Percentiles rank a stretch among this genome's conserved stretches.
Conservation (phyloP, 2,113 vertebrate species). For the Pseudopipra pipra region DNA sequence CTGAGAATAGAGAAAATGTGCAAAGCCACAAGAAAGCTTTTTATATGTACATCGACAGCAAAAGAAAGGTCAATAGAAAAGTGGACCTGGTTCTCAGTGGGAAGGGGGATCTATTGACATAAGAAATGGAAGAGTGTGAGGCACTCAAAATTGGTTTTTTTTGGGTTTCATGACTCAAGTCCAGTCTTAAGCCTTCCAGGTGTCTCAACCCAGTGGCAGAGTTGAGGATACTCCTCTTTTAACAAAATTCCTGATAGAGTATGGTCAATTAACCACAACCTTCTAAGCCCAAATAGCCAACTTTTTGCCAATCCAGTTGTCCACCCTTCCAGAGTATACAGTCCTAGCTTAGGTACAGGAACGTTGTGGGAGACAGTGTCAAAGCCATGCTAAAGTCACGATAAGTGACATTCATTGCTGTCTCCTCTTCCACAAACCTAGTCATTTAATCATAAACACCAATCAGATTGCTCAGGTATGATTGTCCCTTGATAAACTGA, state of each 20-base stretch:
- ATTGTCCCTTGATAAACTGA: not conserved
- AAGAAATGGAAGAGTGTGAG: not conserved
- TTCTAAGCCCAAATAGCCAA: not conserved
- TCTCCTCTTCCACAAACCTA: not conserved
- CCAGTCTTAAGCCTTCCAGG: not conserved
- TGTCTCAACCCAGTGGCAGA: not conserved
- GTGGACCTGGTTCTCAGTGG: not conserved
- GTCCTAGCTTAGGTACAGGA: not conserved
- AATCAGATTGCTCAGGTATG: not conserved
- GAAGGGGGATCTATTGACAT: not conserved
- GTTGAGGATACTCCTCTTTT: not conserved
- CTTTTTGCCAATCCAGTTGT: not conserved
- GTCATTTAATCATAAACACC: not conserved
- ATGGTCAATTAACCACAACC: not conserved
- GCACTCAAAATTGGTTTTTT: not conserved
- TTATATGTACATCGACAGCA: not conserved
- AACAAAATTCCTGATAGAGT: not conserved
- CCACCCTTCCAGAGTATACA: not conserved
- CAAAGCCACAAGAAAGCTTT: not conserved
- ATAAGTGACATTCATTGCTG: not conserved
- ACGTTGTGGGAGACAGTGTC: not conserved
- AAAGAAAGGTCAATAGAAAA: not conserved
- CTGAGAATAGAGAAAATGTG: not conserved
- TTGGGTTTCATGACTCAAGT: not conserved
- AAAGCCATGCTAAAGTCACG: not conserved